Evolutionary conservation across 2,113 vertebrate genomes (phyloP).

Genomic region (Hippocampus zosterae): DNA sequence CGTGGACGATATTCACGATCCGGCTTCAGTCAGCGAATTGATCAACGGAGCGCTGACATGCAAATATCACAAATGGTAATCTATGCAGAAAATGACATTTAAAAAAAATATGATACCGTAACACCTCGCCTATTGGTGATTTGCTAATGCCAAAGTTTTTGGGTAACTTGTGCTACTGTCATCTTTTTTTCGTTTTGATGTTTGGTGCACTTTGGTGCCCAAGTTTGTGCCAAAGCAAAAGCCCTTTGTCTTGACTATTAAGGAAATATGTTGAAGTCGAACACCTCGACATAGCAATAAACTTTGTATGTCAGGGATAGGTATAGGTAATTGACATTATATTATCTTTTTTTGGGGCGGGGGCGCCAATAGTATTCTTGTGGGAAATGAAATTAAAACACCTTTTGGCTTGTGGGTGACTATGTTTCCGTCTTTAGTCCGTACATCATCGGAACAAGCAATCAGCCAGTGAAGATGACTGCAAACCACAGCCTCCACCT

Average conservation of each 20-base stretch:
- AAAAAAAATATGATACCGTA: background rate
- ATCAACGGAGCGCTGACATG: slow-evolving; percentile 95
- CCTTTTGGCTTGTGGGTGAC: background rate
- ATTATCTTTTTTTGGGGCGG: too few relatives aligned
- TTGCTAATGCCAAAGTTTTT: too few relatives aligned
- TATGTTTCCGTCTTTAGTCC: slow-evolving; percentile 71
- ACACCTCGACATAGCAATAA: too few relatives aligned
- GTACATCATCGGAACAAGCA: slow-evolving; percentile 95
- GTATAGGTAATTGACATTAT: too few relatives aligned
- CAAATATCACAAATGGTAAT: slow-evolving; percentile 99
- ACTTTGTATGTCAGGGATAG: too few relatives aligned
- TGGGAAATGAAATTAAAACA: background rate
- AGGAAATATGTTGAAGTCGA: too few relatives aligned
- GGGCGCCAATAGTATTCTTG: too few relatives aligned
- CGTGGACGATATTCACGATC: slow-evolving; percentile 88
- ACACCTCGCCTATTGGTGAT: background rate
- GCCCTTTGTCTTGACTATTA: too few relatives aligned
- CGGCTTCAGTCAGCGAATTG: slow-evolving; percentile 88
- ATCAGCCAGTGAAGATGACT: slow-evolving; percentile 96
- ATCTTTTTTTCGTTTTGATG: too few relatives aligned
- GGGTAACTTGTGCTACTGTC: too few relatives aligned
- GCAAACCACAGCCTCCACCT: slow-evolving; percentile 93
- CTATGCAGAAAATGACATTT: background rate
- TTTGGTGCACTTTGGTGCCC: too few relatives aligned
- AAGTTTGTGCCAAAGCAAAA: too few relatives aligned